A percentile compares a stretch with the other conserved stretches of the same genome.
phyloP scores from a whole-genome alignment of 2,888 invertebrate species.

The Zygogramma bicolorata region DNA sequence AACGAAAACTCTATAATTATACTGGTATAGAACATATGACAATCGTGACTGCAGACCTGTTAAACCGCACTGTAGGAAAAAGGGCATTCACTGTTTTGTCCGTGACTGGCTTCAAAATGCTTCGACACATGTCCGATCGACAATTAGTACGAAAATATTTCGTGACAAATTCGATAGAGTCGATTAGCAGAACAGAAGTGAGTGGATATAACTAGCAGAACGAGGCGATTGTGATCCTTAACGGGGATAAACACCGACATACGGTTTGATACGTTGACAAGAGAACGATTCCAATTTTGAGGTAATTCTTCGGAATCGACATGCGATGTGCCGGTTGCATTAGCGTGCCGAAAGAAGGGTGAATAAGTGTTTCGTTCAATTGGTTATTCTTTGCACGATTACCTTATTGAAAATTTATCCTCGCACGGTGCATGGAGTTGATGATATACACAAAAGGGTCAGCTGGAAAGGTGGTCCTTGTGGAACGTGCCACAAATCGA shows the following conservation, averaged over 20 bases:
- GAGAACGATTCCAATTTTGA: constrained; percentile 58
- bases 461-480: background rate
- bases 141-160: constrained; percentile 63
- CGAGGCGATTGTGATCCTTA: constrained; percentile 47
- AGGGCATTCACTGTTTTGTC: constrained; percentile 59
- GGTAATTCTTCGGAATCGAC: constrained; percentile 52
- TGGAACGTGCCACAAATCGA: no score
- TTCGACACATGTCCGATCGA: constrained; percentile 62
- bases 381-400: constrained; percentile 1
- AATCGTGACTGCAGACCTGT: constrained; percentile 62
- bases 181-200: constrained; percentile 45
- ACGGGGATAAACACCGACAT: constrained; percentile 57
- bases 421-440: background rate
- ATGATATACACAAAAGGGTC: background rate
- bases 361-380: constrained; percentile 28
- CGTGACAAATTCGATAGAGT: constrained; percentile 60
- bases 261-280: constrained; percentile 66
- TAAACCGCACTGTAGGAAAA: constrained; percentile 60
- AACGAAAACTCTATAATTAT: constrained; percentile 45
- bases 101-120: constrained; percentile 49
- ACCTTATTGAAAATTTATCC: background rate
- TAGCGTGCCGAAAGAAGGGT: constrained; percentile 36
- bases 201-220: constrained; percentile 38
- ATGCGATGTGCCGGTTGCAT: constrained; percentile 47
- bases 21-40: constrained; percentile 58